Conservation (phyloP, 2,113 vertebrate species). For the Rhombomys opimus region DNA sequence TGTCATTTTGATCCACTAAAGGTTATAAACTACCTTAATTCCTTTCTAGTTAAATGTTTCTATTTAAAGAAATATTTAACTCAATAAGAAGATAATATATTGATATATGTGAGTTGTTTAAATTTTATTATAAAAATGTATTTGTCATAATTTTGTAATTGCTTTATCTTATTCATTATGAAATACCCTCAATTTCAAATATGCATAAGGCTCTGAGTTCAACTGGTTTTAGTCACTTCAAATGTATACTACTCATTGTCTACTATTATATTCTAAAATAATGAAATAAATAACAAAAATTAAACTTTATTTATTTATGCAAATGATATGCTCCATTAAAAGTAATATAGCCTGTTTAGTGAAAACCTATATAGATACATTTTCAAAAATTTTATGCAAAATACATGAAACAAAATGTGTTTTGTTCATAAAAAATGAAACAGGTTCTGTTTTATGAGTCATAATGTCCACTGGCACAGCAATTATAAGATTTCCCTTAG, state of each 20-base stretch:
- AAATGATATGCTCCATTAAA: neutral
- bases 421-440: neutral
- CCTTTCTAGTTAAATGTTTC: neutral
- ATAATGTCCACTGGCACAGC: neutral
- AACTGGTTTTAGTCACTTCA: neutral
- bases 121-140: neutral
- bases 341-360: neutral
- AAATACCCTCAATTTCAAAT: neutral
- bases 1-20: neutral
- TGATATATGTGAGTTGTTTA: neutral
- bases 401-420: neutral
- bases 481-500: neutral
- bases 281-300: neutral
- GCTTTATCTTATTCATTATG: neutral
- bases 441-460: neutral
- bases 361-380: neutral
- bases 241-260: neutral
- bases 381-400: neutral
- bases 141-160: conserved; percentile 16
- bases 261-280: neutral
- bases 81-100: neutral
- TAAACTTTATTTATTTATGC: neutral
- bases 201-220: neutral
- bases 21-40: neutral
- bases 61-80: neutral